Percentiles rank a stretch among this genome's conserved stretches.
Evolutionary conservation across 2,113 vertebrate genomes (phyloP).

Genomic region (Gymnobelideus leadbeateri): DNA sequence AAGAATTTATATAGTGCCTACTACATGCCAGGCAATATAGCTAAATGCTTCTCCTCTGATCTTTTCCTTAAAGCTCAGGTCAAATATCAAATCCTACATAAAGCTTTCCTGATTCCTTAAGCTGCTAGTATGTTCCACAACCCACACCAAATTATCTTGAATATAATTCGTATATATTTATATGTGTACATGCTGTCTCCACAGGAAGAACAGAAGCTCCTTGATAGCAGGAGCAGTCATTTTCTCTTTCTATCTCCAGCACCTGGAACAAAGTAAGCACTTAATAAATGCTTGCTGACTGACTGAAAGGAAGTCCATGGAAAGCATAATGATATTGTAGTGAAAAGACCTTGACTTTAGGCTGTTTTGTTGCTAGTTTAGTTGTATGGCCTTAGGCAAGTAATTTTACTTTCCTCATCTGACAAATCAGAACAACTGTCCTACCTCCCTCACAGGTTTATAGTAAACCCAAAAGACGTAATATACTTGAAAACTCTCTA

Average conservation of each 20-base stretch:
- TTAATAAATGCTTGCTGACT: neutral
- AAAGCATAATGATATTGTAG: neutral
- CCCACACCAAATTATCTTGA: neutral
- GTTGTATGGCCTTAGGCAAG: neutral
- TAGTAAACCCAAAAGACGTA: neutral
- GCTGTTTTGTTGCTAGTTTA: neutral
- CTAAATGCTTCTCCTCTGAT: neutral
- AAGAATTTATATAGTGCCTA: neutral
- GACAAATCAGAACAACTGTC: neutral
- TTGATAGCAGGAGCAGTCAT: no score
- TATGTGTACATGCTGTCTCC: neutral
- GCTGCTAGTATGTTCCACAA: neutral
- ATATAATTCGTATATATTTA: no score
- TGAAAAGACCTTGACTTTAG: neutral
- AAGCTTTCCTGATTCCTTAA: neutral
- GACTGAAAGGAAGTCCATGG: neutral
- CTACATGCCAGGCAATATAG: neutral
- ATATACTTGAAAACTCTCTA: neutral
- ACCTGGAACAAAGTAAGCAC: no score
- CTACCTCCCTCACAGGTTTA: neutral
- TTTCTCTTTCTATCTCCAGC: no score
- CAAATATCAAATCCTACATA: neutral
- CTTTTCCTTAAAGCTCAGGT: neutral
- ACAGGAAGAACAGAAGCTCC: no score
- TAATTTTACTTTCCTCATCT: neutral